Evolutionary conservation across 2,888 invertebrate species (phyloP), one percentile per base, ranked within the genome.

Genomic region (Ceraclea dissimilis): DNA sequence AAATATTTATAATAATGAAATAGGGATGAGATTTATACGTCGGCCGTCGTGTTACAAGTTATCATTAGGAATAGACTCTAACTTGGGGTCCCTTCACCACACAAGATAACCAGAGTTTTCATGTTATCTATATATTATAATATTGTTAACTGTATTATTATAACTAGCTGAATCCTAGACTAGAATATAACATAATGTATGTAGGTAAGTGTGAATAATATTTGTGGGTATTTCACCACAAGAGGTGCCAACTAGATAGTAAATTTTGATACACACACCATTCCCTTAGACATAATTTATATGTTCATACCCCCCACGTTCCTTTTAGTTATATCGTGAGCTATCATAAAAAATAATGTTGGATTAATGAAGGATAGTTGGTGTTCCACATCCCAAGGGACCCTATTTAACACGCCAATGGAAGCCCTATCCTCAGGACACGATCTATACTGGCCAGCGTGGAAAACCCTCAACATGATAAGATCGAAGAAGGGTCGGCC

Each of bases 51-150:
- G 39, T 39, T 8, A 39, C 39, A 39, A 39, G 39, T 39, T 39
- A 39, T 39, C 39, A 39, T 39, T 39, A 39, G 39, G 13, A 39
- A 16, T 5, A n/a, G 39, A 39, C 8, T 8, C 39, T 13, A 39
- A n/a, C 39, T 26, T 26, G 26, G 26, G 26, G 8, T 39, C 31
- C 11, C 31, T 31, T 13, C n/a, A 13, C 16, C 39, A 39, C 39
- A 39, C n/a, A n/a, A 31, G 39, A 39, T 39, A 39, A 39, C 39
- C 13, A 39, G 39, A 39, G 39, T 39, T 39, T 39, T 39, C 39
- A 13, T 39, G 39, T 39, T 8, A 39, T 39, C 39, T 39, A 2
- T 16, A 10, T 26, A 26, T 26, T 26, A n/a, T n/a, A n/a, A n/a
- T n/a, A n/a, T n/a, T n/a, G n/a, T n/a, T n/a, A n/a, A n/a, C n/a